Conservation (phyloP, 2,888 invertebrate species). For the Leptarthrus brevirostris region DNA sequence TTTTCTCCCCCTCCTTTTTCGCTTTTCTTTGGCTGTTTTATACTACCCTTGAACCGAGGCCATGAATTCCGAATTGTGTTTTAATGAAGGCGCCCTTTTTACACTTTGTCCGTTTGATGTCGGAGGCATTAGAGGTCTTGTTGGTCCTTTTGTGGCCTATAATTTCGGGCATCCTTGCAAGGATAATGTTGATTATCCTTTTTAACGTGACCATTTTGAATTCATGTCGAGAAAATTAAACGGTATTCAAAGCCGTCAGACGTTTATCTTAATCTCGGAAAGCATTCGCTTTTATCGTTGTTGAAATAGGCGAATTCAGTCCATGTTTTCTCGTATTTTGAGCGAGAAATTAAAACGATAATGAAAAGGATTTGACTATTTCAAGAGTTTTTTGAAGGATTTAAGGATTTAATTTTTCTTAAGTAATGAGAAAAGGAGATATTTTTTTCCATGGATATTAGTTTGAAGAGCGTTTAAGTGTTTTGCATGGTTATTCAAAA, state of each 20-base stretch:
- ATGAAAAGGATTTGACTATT: conserved; percentile 22
- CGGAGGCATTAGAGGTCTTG: conserved; percentile 12
- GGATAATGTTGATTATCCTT: conserved; percentile 47
- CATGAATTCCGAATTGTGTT: conserved; percentile 45
- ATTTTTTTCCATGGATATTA: too few species aligned
- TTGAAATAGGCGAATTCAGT: background rate
- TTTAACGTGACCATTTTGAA: conserved; percentile 35
- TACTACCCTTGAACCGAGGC: background rate
- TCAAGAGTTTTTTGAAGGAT: too few species aligned
- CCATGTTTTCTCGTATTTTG: conserved; percentile 15
- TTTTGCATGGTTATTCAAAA: too few species aligned
- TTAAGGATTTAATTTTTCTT: too few species aligned
- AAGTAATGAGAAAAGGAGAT: too few species aligned
- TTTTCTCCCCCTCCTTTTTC: background rate
- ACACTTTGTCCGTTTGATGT: conserved; percentile 45
- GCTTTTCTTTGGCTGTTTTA: background rate
- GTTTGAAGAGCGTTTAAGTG: too few species aligned
- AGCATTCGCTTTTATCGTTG: background rate
- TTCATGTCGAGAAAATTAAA: conserved; percentile 44
- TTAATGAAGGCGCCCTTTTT: conserved; percentile 47
- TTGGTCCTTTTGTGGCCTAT: conserved; percentile 23
- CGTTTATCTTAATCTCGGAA: conserved; percentile 35
- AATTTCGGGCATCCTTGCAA: conserved; percentile 39
- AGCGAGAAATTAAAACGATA: conserved; percentile 10
- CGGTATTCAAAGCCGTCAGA: conserved; percentile 30